Evolutionary conservation across 2,888 invertebrate genomes (phyloP).

Genomic region (Zaprionus bogoriensis): DNA sequence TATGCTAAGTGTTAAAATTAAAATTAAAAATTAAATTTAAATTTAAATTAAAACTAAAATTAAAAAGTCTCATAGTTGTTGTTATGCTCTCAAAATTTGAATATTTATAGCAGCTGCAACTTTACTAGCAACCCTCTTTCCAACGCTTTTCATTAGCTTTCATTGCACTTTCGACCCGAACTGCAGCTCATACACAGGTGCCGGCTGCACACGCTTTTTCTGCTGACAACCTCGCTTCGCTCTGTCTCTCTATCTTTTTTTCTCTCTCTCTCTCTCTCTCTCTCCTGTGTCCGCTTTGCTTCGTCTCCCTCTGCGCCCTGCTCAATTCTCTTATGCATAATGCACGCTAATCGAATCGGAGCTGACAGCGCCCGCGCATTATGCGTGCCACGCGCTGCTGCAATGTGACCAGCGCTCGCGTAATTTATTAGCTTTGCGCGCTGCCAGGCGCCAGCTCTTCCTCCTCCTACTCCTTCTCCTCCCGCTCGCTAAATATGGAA

Average conservation of each 20-base stretch:
- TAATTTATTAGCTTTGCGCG: constrained; percentile 51
- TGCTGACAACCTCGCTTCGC: neutral
- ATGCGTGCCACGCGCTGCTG: constrained; percentile 16
- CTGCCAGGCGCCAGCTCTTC: no score
- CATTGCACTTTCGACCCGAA: constrained; percentile 5
- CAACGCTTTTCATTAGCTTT: neutral
- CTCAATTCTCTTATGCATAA: constrained; percentile 21
- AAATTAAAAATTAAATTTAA: no score
- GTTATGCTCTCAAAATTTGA: no score
- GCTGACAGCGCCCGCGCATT: constrained; percentile 46
- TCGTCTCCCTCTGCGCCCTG: no score
- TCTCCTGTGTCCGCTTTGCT: no score
- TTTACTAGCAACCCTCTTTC: constrained; percentile 4
- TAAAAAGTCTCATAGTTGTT: no score
- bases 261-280: neutral
- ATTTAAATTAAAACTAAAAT: no score
- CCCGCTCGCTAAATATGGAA: constrained; percentile 50
- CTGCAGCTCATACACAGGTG: constrained; percentile 30
- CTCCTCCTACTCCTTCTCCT: no score
- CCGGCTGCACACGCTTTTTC: neutral
- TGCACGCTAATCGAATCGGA: constrained; percentile 56
- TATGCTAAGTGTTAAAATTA: no score
- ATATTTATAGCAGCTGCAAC: neutral
- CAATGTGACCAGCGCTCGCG: constrained; percentile 18
- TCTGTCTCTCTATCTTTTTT: neutral